These are phyloP conservation scores for Ernsta delagoae DNA, from an alignment of 2,888 invertebrate genomes.

Conservation along the genomic window DNA sequence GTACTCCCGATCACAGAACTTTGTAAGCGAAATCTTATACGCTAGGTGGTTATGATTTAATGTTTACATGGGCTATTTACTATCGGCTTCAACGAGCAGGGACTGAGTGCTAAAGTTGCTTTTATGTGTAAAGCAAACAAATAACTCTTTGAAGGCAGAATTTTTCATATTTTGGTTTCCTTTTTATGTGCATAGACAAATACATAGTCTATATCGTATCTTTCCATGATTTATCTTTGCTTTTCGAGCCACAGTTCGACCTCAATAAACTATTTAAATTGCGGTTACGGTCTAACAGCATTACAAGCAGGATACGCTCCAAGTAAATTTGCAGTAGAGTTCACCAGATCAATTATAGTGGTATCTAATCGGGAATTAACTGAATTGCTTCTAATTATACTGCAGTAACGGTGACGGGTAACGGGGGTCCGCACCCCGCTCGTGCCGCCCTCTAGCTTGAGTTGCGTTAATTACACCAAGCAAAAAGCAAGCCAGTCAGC, in stretches of 20 bases:
- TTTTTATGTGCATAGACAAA: no score
- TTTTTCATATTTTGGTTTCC: not conserved
- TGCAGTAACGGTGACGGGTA: conserved; percentile 32
- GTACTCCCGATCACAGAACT: conserved; percentile 39
- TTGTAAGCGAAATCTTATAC: conserved; percentile 24
- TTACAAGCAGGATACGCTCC: conserved; percentile 19
- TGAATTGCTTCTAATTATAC: conserved; percentile 36
- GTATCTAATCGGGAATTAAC: conserved; percentile 35
- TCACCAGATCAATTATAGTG: conserved; percentile 36
- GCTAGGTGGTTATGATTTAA: conserved; percentile 18
- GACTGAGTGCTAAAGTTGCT: not conserved
- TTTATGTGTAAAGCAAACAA: conserved; percentile 1
- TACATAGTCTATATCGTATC: no score
- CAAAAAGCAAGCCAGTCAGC: conserved; percentile 26
- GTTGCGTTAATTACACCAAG: conserved; percentile 27
- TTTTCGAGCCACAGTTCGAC: not conserved
- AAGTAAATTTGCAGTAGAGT: conserved; percentile 27
- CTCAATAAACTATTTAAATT: conserved; percentile 3
- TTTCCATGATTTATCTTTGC: not conserved
- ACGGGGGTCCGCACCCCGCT: conserved; percentile 23
- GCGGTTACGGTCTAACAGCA: conserved; percentile 12
- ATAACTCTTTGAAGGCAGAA: not conserved
- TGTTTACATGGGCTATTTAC: conserved; percentile 6
- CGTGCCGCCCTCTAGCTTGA: conserved; percentile 17
- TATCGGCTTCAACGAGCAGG: conserved; percentile 11